phyloP scores from a whole-genome alignment of 1,140 invertebrate species.

The Trypoxylus dichotomus region DNA sequence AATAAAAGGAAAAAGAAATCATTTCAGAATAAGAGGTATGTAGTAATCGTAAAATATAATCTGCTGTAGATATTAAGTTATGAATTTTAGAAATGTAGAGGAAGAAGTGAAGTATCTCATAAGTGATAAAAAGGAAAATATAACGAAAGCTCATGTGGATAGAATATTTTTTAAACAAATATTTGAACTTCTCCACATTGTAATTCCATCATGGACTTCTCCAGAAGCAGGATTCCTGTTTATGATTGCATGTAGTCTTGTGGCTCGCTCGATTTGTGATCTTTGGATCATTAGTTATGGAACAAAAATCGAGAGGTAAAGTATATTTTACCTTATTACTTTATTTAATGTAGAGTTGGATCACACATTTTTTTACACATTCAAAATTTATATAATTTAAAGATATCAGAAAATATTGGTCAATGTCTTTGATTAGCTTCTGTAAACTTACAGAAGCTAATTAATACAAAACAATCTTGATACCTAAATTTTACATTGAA shows the following conservation, averaged over 20 bases:
- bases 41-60: slow-evolving; percentile 29
- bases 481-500: too few relatives aligned
- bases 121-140: slow-evolving; percentile 67
- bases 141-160: slow-evolving; percentile 84
- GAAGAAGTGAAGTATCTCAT: slow-evolving; percentile 78
- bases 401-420: too few relatives aligned
- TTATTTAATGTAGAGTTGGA: too few relatives aligned
- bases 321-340: neutral
- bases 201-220: slow-evolving; percentile 77
- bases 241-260: slow-evolving; percentile 78
- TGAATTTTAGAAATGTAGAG: slow-evolving; percentile 50
- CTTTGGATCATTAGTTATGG: slow-evolving; percentile 95
- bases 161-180: slow-evolving; percentile 80
- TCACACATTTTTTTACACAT: too few relatives aligned
- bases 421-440: too few relatives aligned
- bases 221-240: slow-evolving; percentile 78
- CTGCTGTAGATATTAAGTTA: slow-evolving; percentile 27
- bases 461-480: too few relatives aligned
- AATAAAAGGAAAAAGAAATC: slow-evolving; percentile 55
- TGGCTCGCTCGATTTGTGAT: slow-evolving; percentile 90
- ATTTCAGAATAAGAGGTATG: slow-evolving; percentile 49
- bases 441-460: too few relatives aligned
- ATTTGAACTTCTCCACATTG: slow-evolving; percentile 74
- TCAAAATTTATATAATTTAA: too few relatives aligned
- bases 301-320: slow-evolving; percentile 85